Percentiles rank a stretch among this genome's conserved stretches.
phyloP scores from a whole-genome alignment of 2,888 invertebrate genomes.

The Dascillus cervinus region DNA sequence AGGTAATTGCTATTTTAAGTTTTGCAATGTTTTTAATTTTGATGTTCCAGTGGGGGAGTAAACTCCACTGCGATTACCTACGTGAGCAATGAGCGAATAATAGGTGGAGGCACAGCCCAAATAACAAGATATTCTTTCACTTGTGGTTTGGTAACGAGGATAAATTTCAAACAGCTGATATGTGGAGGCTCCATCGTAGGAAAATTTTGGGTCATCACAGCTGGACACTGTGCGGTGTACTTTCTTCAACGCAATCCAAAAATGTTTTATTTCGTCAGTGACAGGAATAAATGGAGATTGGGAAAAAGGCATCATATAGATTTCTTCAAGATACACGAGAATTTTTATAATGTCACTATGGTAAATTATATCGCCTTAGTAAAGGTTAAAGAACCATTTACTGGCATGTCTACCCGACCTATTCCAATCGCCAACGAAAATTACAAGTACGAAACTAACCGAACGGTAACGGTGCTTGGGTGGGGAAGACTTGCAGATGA shows the following conservation, averaged over 20 bases:
- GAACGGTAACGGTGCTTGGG: neutral
- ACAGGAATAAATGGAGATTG: too few species aligned
- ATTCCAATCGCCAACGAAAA: neutral
- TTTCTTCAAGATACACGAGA: too few species aligned
- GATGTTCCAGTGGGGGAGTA: neutral
- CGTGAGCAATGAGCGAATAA: conserved; percentile 1
- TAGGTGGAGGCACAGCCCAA: conserved; percentile 1
- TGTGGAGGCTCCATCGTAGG: conserved; percentile 2
- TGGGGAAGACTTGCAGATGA: neutral
- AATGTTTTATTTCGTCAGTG: too few species aligned
- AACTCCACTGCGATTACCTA: too few species aligned
- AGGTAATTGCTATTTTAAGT: too few species aligned
- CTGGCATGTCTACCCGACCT: too few species aligned
- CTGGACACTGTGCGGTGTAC: conserved; percentile 1
- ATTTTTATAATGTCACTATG: too few species aligned
- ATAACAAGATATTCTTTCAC: neutral
- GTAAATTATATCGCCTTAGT: too few species aligned
- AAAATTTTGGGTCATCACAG: conserved; percentile 1
- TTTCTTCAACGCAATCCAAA: too few species aligned
- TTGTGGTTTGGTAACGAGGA: conserved; percentile 1
- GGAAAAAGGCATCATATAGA: too few species aligned
- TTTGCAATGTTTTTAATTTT: neutral
- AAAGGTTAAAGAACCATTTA: too few species aligned
- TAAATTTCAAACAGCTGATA: too few species aligned
- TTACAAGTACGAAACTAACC: neutral